Conservation (phyloP, 1,140 invertebrate species). For the Trichonephila clavata region DNA sequence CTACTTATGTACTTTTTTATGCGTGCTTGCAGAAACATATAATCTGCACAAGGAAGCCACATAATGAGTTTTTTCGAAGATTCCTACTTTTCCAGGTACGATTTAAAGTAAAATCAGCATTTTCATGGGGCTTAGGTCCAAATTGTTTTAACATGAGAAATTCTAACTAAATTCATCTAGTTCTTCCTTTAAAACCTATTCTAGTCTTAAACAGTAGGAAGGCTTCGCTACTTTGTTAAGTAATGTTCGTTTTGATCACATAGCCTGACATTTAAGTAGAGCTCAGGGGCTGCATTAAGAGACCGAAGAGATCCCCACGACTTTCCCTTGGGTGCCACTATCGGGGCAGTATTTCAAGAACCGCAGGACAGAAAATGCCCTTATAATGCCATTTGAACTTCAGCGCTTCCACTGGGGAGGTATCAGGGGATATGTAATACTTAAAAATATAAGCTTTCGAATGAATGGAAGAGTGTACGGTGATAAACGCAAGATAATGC, state of each 20-base stretch:
- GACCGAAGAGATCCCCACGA: background rate
- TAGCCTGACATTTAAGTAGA: background rate
- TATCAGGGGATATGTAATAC: background rate
- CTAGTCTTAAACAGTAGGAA: background rate
- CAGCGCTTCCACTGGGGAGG: background rate
- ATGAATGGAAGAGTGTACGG: no score
- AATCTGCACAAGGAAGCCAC: no score
- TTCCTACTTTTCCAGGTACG: no score
- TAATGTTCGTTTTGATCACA: constrained; percentile 18
- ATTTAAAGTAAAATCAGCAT: no score
- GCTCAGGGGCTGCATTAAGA: background rate
- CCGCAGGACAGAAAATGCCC: background rate
- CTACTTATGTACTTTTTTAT: no score
- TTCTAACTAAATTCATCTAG: background rate
- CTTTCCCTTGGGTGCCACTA: background rate
- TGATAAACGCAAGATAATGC: no score
- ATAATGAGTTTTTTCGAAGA: no score
- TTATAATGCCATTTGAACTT: background rate
- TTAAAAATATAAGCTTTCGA: no score
- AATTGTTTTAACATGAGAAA: background rate
- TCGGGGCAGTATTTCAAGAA: background rate
- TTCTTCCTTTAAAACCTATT: background rate
- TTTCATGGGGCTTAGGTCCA: no score
- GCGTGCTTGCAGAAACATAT: no score
- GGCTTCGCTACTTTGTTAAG: background rate